phyloP scores from a whole-genome alignment of 2,797 vertebrate species.

The Spinibarbus caldwelli region DNA sequence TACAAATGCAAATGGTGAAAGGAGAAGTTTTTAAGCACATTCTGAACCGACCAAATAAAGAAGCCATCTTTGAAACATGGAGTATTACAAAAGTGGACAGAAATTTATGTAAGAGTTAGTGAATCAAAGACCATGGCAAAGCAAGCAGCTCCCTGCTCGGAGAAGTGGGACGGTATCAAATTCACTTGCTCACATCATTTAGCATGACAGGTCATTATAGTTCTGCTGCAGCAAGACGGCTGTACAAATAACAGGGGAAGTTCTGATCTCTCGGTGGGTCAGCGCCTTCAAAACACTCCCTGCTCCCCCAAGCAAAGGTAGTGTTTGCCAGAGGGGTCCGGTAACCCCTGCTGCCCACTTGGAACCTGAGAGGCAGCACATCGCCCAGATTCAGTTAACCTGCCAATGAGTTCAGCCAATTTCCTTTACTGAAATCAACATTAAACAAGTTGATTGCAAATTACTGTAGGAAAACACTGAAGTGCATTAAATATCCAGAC shows the following conservation, averaged over 20 bases:
- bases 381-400: conserved; percentile 19
- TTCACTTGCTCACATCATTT: conserved; percentile 37
- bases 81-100: conserved; percentile 21
- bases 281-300: conserved; percentile 44
- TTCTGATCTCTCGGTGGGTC: conserved; percentile 46
- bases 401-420: conserved; percentile 4
- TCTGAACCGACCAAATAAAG: not conserved
- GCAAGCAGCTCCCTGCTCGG: conserved; percentile 18
- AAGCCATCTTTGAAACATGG: not conserved
- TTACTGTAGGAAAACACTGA: conserved; percentile 5
- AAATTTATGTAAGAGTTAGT: conserved; percentile 17
- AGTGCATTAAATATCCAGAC: not conserved
- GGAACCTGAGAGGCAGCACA: conserved; percentile 17
- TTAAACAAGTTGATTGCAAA: conserved; percentile 19
- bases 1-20: not conserved
- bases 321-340: conserved; percentile 35
- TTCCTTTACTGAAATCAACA: conserved; percentile 11
- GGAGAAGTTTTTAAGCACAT: not conserved
- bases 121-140: conserved; percentile 29
- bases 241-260: conserved; percentile 53
- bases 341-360: conserved; percentile 25
- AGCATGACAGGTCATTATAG: conserved; percentile 51
- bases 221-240: conserved; percentile 38
- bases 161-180: conserved; percentile 33
- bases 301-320: conserved; percentile 30